Percentiles rank a stretch among this genome's conserved stretches.
Conservation (phyloP, 1,140 invertebrate species). For the Tetragnatha versicolor region DNA sequence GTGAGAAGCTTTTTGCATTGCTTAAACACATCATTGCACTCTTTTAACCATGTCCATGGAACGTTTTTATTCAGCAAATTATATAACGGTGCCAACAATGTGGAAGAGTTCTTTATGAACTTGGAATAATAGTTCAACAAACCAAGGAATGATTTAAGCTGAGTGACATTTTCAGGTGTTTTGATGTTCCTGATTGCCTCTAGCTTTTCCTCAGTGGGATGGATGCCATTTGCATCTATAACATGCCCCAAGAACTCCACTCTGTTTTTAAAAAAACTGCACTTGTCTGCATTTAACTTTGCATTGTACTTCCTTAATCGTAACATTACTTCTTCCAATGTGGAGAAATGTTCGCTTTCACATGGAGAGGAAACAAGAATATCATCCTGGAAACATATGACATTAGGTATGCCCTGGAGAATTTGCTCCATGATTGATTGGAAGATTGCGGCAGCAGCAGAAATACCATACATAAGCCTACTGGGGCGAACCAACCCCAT, state of each 20-base stretch:
- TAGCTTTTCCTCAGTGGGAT: constrained; percentile 62
- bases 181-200: constrained; percentile 60
- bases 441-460: constrained; percentile 64
- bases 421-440: constrained; percentile 62
- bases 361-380: constrained; percentile 56
- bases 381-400: constrained; percentile 60
- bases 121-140: constrained; percentile 25
- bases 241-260: constrained; percentile 63
- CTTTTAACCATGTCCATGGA: constrained; percentile 57
- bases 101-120: constrained; percentile 57
- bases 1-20: constrained; percentile 57
- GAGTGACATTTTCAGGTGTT: constrained; percentile 59
- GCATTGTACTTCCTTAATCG: constrained; percentile 56
- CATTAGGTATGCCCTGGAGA: constrained; percentile 22
- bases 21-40: constrained; percentile 57
- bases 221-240: constrained; percentile 62
- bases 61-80: constrained; percentile 56
- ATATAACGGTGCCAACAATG: constrained; percentile 56
- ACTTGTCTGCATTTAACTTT: constrained; percentile 62
- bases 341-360: constrained; percentile 54
- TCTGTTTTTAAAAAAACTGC: constrained; percentile 59
- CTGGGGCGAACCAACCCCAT: constrained; percentile 65
- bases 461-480: constrained; percentile 65
- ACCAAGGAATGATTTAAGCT: constrained; percentile 57
- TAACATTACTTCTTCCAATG: constrained; percentile 57